Base-by-base conservation (phyloP, 2,797 vertebrate genomes). In the Danio tinwini region DNA sequence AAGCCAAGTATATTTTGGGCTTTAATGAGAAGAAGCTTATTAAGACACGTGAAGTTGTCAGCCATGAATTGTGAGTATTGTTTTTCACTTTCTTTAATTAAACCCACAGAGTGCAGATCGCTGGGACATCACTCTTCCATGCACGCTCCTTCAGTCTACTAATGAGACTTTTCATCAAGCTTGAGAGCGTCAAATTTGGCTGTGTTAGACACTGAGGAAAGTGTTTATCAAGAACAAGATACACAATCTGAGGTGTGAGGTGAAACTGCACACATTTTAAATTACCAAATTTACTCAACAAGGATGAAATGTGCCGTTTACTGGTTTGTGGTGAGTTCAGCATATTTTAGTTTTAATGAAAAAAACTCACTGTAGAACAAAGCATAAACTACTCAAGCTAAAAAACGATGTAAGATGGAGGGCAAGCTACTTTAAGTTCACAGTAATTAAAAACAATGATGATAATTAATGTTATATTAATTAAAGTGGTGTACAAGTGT, bases 61-160 rank as follows among this genome's bases (percentile, higher is more conserved):
- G 78, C 49, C 55, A 63, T 79, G 81, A 78, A 85, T 76, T 85
- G 77, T 69, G 81, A 87, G 83, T 76, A 68, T 86, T 84, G 81
- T 80, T 81, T 77, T 82, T 69, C 53, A 19, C 67, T 65, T 80
- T 76, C 74, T 83, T 87, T 85, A 85, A 87, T 86, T 86, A 83
- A 83, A 86, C 72, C 82, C 62, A 63, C 59, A 13, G 67, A 78
- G 82, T 52, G 71, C 59, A 49, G 17, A 68, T 45, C 37, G 64
- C 62, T 7, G 56, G 71, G 73, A 78, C 69, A 81, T 83, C 77
- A 29, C 62, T 85, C 80, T 78, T 74, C 47, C 19, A 12, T 14
- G 19, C 14, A 44, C 69, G 37, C 63, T 65, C 55, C 84, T 59
- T 64, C 80, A 50, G 55, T 82, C 81, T 80, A 17, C 81, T 86